These are phyloP conservation scores for Apistogramma diplotaenia DNA, from an alignment of 2,113 vertebrate species.

Conservation along the genomic window DNA sequence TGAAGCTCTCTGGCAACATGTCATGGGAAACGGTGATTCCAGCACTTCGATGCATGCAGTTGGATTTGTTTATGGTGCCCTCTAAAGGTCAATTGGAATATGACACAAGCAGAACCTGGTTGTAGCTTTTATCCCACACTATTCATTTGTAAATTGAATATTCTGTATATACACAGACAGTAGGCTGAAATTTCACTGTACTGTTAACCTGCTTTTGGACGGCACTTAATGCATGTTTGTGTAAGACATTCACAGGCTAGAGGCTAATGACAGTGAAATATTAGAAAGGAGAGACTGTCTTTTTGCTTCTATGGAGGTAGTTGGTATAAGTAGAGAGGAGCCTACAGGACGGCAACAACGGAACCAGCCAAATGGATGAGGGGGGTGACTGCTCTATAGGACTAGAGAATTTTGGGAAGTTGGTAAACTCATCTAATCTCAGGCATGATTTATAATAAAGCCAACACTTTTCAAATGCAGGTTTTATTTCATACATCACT, in stretches of 20 bases:
- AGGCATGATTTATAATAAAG: neutral
- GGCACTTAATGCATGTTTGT: neutral
- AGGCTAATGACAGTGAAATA: neutral
- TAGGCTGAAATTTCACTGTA: neutral
- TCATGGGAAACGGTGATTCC: neutral
- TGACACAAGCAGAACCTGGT: neutral
- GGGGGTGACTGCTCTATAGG: neutral
- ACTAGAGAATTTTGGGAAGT: neutral
- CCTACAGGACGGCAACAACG: neutral
- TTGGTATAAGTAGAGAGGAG: neutral
- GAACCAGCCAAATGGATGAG: neutral
- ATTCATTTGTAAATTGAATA: neutral
- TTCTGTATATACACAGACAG: neutral
- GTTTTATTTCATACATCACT: neutral
- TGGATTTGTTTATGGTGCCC: neutral
- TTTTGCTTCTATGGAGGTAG: conserved; percentile 2
- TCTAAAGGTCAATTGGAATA: neutral
- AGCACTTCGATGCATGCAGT: neutral
- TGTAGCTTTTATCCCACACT: neutral
- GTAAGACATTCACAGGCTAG: neutral
- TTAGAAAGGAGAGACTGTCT: neutral
- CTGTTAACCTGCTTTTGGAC: neutral
- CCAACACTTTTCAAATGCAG: neutral
- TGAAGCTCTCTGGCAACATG: neutral
- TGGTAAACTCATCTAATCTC: neutral